Base-by-base conservation (phyloP, 2,113 vertebrate genomes). In the Cathartes aura region DNA sequence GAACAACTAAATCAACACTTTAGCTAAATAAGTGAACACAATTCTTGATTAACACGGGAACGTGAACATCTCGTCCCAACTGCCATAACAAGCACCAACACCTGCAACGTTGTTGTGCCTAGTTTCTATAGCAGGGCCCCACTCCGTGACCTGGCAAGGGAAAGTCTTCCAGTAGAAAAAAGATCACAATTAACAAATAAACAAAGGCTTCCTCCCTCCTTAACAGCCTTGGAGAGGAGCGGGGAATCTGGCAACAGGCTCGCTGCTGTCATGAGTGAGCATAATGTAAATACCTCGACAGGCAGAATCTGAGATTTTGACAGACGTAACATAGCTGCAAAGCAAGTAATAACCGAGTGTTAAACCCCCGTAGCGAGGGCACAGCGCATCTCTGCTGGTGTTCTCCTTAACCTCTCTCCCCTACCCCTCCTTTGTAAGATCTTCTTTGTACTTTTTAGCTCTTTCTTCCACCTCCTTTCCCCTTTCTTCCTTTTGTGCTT, bases 271-370 rank as follows among this genome's bases (percentile, higher is more conserved):
- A 79, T 66, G 55, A 92, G 48, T 90, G 96, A 97, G 76, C 88
- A 85, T 62, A 75, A 92, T 79, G 53, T 75, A 96, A 97, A 96
- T 80, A 96, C 71, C 53, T 80, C 16, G 15, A 84, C 96, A 95
- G 89, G 74, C 87, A 91, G 78, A 90, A 92, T 78, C 58, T 53
- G 82, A 92, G 81, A 92, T 96, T 94, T 89, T 96, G 95, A 97
- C 94, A 96, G 92, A 95, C 93, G 85, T 88, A 95, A 96, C 79
- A 52, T 91, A 93, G 78, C 95, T 87, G 94, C 91, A 96, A 94
- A 95, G 94, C 93, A 91, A 97, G 87, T 90, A 92, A 97, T 94
- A 93, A 95, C 88, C 1, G 2, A 81, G 88, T 74, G 90, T 60
- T 93, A 92, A 95, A 81, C 72, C 93, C 88, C 94, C 0, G 12